These are phyloP conservation scores for Mayetiola destructor DNA, from an alignment of 2,888 invertebrate genomes.

Conservation along the genomic window DNA sequence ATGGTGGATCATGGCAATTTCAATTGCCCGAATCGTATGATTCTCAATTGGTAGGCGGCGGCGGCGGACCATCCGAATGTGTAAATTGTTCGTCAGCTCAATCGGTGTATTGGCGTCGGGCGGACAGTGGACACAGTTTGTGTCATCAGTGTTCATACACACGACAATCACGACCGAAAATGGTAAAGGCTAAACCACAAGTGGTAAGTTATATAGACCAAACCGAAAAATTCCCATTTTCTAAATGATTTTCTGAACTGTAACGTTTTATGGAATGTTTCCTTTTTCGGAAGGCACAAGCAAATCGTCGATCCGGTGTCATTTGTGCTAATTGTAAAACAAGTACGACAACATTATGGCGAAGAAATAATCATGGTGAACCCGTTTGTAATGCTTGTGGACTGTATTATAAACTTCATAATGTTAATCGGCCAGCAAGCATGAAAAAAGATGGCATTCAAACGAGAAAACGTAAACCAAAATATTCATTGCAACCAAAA, in stretches of 20 bases:
- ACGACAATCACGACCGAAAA: conserved; percentile 8
- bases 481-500: conserved; percentile 31
- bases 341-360: conserved; percentile 64
- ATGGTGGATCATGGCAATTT: conserved; percentile 17
- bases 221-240: not conserved
- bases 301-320: conserved; percentile 31
- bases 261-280: not conserved
- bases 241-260: not conserved
- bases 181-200: conserved; percentile 17
- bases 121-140: conserved; percentile 71
- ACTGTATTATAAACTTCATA: conserved; percentile 17
- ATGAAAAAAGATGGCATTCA: conserved; percentile 99
- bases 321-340: conserved; percentile 50
- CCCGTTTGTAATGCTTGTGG: conserved; percentile 77
- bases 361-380: conserved; percentile 73
- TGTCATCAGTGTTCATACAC: conserved; percentile 64
- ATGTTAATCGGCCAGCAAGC: conserved; percentile 74
- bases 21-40: conserved; percentile 15
- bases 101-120: conserved; percentile 73
- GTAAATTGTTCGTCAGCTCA: conserved; percentile 49
- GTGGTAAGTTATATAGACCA: conserved; percentile 14
- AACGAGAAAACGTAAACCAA: conserved; percentile 87
- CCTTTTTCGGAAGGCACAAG: conserved; percentile 21
- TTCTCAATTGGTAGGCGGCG: conserved; percentile 9
- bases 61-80: conserved; percentile 29